phyloP scores from a whole-genome alignment of 2,888 invertebrate genomes.

The Diabrotica balteata region DNA sequence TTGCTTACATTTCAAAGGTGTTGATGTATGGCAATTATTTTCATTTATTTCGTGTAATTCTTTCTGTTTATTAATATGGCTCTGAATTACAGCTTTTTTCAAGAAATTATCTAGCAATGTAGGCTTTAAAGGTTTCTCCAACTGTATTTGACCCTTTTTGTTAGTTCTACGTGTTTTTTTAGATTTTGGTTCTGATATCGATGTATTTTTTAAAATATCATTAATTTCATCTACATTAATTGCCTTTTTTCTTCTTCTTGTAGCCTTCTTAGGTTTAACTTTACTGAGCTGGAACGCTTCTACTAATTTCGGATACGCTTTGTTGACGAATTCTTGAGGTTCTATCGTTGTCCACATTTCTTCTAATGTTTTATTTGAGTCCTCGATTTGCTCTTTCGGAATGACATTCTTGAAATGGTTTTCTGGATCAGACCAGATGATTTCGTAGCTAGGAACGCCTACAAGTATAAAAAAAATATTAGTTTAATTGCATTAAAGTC shows the following conservation, averaged over 20 bases:
- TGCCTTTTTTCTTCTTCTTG: slow-evolving; percentile 45
- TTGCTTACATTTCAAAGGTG: slow-evolving; percentile 37
- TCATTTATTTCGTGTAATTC: slow-evolving; percentile 11
- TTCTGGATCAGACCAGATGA: slow-evolving; percentile 72
- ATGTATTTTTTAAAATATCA: slow-evolving; percentile 45
- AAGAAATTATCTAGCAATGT: slow-evolving; percentile 51
- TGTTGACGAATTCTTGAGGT: slow-evolving; percentile 68
- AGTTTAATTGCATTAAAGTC: background rate
- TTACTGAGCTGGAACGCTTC: slow-evolving; percentile 66
- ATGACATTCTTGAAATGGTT: slow-evolving; percentile 67
- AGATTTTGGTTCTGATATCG: slow-evolving; percentile 45
- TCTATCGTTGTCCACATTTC: slow-evolving; percentile 73
- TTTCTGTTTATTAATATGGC: slow-evolving; percentile 48
- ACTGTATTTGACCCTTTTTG: slow-evolving; percentile 37
- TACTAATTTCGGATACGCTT: slow-evolving; percentile 71
- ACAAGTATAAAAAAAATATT: background rate
- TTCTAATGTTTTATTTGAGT: slow-evolving; percentile 57
- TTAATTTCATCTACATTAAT: slow-evolving; percentile 39
- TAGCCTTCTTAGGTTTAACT: slow-evolving; percentile 55
- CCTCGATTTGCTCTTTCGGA: slow-evolving; percentile 67
- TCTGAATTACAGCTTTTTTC: slow-evolving; percentile 41
- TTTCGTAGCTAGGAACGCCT: slow-evolving; percentile 75
- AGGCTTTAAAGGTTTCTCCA: slow-evolving; percentile 26
- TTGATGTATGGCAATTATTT: slow-evolving; percentile 39
- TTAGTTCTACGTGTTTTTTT: slow-evolving; percentile 48